phyloP scores from a whole-genome alignment of 2,888 invertebrate genomes.

The Drosophila nigritarsus region DNA sequence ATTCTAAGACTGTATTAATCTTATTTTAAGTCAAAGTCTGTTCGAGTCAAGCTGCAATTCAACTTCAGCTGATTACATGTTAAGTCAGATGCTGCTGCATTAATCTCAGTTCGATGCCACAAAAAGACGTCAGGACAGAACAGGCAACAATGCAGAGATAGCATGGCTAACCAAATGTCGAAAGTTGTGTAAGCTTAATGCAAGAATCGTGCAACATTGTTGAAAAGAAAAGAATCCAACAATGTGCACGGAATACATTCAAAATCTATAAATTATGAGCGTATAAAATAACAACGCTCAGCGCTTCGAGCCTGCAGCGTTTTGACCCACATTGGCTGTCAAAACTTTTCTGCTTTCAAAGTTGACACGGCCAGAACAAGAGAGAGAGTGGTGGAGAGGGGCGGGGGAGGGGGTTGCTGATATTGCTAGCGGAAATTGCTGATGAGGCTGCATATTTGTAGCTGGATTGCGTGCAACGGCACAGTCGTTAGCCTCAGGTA shows the following conservation, averaged over 20 bases:
- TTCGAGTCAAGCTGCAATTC: constrained; percentile 9
- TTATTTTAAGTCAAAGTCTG: neutral
- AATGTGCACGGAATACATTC: neutral
- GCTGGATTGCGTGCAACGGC: constrained; percentile 14
- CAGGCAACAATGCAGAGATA: constrained; percentile 10
- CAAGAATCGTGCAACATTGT: constrained; percentile 7
- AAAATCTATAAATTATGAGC: constrained; percentile 35
- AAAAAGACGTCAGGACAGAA: constrained; percentile 3
- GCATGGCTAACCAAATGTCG: neutral
- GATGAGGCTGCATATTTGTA: constrained; percentile 28
- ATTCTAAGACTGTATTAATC: neutral
- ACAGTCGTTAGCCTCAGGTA: neutral
- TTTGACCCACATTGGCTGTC: constrained; percentile 59
- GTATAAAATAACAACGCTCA: constrained; percentile 17
- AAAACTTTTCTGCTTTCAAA: constrained; percentile 44
- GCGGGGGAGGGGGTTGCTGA: constrained; percentile 8
- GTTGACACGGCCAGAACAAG: constrained; percentile 18
- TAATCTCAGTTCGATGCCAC: constrained; percentile 11
- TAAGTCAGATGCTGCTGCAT: constrained; percentile 16
- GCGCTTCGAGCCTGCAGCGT: constrained; percentile 17
- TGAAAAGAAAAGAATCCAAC: neutral
- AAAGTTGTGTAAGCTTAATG: constrained; percentile 15
- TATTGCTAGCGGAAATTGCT: constrained; percentile 24
- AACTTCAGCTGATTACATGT: constrained; percentile 37
- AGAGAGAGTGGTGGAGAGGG: fast-evolving